These are phyloP conservation scores for Drosophila repletoides DNA, from an alignment of 1,140 invertebrate species.

Conservation along the genomic window DNA sequence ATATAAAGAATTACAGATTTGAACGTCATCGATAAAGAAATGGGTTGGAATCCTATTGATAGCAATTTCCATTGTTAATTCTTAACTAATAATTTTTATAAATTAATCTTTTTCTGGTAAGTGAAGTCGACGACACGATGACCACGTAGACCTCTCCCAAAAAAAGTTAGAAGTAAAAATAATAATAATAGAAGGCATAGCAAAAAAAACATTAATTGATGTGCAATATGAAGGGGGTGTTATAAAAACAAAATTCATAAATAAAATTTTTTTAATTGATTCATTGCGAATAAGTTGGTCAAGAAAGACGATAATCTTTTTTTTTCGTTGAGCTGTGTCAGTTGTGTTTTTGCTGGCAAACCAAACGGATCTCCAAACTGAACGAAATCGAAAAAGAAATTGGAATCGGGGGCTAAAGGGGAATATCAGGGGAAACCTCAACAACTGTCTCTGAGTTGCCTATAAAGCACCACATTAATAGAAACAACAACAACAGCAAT, in stretches of 20 bases:
- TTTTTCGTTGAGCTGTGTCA: background rate
- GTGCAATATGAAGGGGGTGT: background rate
- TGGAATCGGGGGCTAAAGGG: background rate
- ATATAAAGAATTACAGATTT: too few species aligned
- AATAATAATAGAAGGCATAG: too few species aligned
- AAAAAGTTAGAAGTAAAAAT: background rate
- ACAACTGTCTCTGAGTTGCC: conserved; percentile 22
- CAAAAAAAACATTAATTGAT: too few species aligned
- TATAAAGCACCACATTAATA: conserved; percentile 64
- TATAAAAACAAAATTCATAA: too few species aligned
- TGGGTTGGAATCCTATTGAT: too few species aligned
- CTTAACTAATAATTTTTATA: too few species aligned
- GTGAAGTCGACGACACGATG: background rate
- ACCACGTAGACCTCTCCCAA: conserved; percentile 4
- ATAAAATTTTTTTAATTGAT: conserved; percentile 2
- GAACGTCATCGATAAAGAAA: too few species aligned
- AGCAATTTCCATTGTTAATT: too few species aligned
- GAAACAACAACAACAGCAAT: conserved; percentile 13
- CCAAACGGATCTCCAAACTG: conserved; percentile 16
- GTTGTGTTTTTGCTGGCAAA: conserved; percentile 34
- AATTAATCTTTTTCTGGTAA: too few species aligned
- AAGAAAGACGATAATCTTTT: too few species aligned
- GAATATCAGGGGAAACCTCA: background rate
- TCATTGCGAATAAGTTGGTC: too few species aligned
- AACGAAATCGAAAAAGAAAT: background rate